These are phyloP conservation scores for Clarias magur DNA, from an alignment of 2,113 vertebrate species.

Conservation along the genomic window DNA sequence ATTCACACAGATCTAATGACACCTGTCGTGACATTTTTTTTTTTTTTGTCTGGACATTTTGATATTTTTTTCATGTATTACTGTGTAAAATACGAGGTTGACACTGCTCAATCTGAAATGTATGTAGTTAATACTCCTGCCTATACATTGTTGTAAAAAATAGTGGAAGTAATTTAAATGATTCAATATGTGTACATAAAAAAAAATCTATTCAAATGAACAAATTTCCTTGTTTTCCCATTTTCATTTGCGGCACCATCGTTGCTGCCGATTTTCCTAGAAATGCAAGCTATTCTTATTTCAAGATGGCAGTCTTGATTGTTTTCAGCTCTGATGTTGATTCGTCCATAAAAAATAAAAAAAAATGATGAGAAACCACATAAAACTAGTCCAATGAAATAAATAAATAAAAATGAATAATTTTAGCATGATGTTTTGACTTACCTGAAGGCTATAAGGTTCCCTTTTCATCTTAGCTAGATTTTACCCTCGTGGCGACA, in stretches of 20 bases:
- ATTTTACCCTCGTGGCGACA: not conserved
- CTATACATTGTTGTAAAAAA: not conserved
- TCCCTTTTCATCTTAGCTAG: not conserved
- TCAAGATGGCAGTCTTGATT: not conserved
- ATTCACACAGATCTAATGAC: constrained; percentile 31
- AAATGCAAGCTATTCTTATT: not conserved
- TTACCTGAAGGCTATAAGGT: not conserved
- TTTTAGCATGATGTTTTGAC: not conserved
- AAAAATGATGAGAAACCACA: not conserved
- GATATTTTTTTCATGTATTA: too few species aligned
- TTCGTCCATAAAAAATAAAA: not conserved
- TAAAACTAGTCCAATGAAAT: not conserved
- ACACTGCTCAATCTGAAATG: not conserved
- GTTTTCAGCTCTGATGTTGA: not conserved
- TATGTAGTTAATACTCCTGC: not conserved
- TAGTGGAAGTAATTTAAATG: not conserved
- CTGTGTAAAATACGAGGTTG: too few species aligned
- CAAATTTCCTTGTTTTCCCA: not conserved
- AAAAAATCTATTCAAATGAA: not conserved
- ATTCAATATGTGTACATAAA: not conserved
- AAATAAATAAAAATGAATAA: not conserved
- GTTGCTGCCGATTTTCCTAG: not conserved
- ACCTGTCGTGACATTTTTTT: not conserved
- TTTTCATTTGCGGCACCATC: not conserved
- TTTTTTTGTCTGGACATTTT: not conserved